Base-by-base conservation (phyloP, 2,888 invertebrate genomes). In the Synanthedon myopaeformis region DNA sequence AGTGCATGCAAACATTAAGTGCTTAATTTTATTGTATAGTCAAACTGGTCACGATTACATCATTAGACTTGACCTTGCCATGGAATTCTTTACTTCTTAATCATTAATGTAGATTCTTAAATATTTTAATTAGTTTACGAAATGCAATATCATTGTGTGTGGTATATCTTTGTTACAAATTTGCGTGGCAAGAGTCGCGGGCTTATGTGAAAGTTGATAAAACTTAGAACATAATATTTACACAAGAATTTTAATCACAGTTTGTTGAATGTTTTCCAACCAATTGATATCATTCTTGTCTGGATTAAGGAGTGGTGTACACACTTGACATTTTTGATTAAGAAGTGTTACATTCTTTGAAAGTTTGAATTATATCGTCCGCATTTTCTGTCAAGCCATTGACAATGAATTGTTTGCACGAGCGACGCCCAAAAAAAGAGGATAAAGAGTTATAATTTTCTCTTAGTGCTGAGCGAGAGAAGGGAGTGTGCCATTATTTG, bases 1-100 rank as follows among this genome's bases (percentile, higher is more conserved):
- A 63, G 59, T 72, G 70, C 66, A 66, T 66, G 69, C 69, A 59
- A 70, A 72, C 66, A 63, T 60, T 61, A 62, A n/a, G 60, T 63
- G 66, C 72, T 74, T 76, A 74, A 70, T 75, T 70, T 66, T 66
- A 10, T n/a, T n/a, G n/a, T n/a, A n/a, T n/a, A 35, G 35, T 67
- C 51, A 11, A 13, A 17, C 45, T 50, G 51, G 19, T 41, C 42
- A 66, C 63, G 68, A 67, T 82, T 79, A 82, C 82, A 79, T 82
- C 76, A 82, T 68, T 67, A 64, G 42, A 58, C 41, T 48, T 66
- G 79, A 70, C 84, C 84, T 82, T 82, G 62, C 57, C 13, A 69
- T 69, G 67, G 72, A 71, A 73, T 71, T 73, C 69, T 63, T 69
- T 64, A 59, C 61, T 67, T 67, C 69, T 75, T 74, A 67, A 63